Evolutionary conservation across 1,140 invertebrate species (phyloP).

Genomic region (Copidosoma floridanum): DNA sequence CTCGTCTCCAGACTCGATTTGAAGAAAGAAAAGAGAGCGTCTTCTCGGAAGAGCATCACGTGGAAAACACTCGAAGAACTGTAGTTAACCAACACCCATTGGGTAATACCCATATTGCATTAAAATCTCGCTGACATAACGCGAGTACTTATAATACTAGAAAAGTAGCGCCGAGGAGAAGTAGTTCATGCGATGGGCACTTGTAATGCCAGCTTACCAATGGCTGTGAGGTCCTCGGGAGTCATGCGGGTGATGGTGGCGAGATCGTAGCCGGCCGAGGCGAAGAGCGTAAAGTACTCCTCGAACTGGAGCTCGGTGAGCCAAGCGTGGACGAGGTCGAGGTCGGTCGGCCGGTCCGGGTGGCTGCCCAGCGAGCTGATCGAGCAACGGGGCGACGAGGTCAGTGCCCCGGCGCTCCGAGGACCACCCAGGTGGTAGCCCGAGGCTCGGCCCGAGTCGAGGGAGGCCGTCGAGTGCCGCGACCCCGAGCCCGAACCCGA

Average conservation of each 20-base stretch:
- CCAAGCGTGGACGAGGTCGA: slow-evolving; percentile 92
- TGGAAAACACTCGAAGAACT: too few relatives aligned
- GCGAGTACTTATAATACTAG: too few relatives aligned
- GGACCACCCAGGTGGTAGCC: slow-evolving; percentile 61
- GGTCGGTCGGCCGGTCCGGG: slow-evolving; percentile 65
- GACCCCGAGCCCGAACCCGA: slow-evolving; percentile 84
- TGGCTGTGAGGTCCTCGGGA: slow-evolving; percentile 85
- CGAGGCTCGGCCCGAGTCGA: slow-evolving; percentile 89
- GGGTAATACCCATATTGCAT: too few relatives aligned
- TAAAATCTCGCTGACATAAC: too few relatives aligned
- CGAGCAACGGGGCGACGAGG: slow-evolving; percentile 64
- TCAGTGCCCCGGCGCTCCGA: slow-evolving; percentile 53
- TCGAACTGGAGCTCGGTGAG: slow-evolving; percentile 92
- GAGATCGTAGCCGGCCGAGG: slow-evolving; percentile 95
- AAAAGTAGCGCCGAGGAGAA: too few relatives aligned
- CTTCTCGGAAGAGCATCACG: too few relatives aligned
- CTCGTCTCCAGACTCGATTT: too few relatives aligned
- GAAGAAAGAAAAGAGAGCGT: too few relatives aligned
- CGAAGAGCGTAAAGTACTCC: slow-evolving; percentile 92
- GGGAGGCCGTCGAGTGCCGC: slow-evolving; percentile 85
- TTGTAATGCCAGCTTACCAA: too few relatives aligned
- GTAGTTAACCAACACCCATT: too few relatives aligned
- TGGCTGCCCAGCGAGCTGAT: slow-evolving; percentile 70
- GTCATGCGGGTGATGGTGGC: slow-evolving; percentile 97
- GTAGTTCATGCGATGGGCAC: too few relatives aligned